Percentiles rank a stretch among this genome's conserved stretches.
phyloP scores from a whole-genome alignment of 2,113 vertebrate species.

The Anser cygnoides region DNA sequence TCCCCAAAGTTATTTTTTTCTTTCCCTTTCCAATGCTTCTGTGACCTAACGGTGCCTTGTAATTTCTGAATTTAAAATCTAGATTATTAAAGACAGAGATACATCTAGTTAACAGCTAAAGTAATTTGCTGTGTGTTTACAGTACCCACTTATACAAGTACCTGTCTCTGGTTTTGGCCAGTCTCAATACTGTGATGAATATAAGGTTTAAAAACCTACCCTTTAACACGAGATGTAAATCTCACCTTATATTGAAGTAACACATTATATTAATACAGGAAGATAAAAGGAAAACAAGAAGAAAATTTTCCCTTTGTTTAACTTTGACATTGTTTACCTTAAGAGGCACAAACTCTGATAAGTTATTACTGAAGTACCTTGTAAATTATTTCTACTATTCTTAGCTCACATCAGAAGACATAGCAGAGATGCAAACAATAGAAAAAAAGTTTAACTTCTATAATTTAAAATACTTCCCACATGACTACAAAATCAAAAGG shows the following conservation, averaged over 20 bases:
- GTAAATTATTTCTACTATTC: not conserved
- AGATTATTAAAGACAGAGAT: not conserved
- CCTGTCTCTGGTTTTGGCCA: not conserved
- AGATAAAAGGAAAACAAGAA: not conserved
- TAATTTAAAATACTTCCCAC: not conserved
- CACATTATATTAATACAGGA: not conserved
- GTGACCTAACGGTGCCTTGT: not conserved
- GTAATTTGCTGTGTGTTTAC: not conserved
- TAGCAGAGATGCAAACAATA: not conserved
- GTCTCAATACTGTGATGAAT: not conserved
- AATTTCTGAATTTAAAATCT: not conserved
- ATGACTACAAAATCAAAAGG: not conserved
- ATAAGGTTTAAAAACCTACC: rapidly evolving
- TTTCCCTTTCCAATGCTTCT: not conserved
- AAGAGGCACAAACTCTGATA: not conserved
- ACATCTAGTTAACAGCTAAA: not conserved
- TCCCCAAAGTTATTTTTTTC: not conserved
- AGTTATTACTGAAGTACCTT: too few relatives aligned
- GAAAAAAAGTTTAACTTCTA: not conserved
- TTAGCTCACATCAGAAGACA: not conserved
- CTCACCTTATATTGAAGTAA: not conserved
- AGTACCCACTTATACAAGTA: not conserved
- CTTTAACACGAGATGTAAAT: not conserved
- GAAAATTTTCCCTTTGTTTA: not conserved
- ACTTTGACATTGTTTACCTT: not conserved